Percentiles rank a stretch among this genome's conserved stretches.
phyloP scores from a whole-genome alignment of 92 coral and sea anemone species.

The Pocillopora grandis region DNA sequence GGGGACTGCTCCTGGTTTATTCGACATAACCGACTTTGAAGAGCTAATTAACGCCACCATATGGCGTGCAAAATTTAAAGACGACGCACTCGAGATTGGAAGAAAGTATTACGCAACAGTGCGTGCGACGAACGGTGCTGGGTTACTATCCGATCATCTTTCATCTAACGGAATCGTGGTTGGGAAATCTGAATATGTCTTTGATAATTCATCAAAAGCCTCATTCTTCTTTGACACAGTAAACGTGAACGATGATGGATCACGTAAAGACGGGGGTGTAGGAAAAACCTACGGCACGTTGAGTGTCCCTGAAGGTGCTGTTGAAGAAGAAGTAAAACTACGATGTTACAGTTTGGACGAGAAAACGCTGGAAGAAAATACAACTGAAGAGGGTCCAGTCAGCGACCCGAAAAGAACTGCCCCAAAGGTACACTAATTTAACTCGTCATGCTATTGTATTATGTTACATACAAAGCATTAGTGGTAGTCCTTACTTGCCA shows the following conservation, averaged over 20 bases:
- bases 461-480: no score
- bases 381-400: slow-evolving; percentile 80
- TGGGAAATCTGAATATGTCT: slow-evolving; percentile 70
- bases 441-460: neutral
- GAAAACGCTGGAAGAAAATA: slow-evolving; percentile 46
- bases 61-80: slow-evolving; percentile 57
- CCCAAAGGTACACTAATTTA: slow-evolving; percentile 65
- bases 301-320: slow-evolving; percentile 84
- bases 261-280: slow-evolving; percentile 79
- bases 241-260: slow-evolving; percentile 66
- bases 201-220: slow-evolving; percentile 67
- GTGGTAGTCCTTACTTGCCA: no score
- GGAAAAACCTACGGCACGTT: slow-evolving; percentile 89
- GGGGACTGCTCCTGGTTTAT: slow-evolving; percentile 61
- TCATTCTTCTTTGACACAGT: slow-evolving; percentile 94
- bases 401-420: slow-evolving; percentile 58
- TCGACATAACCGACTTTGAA: slow-evolving; percentile 64
- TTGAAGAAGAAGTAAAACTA: slow-evolving; percentile 77
- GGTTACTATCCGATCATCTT: slow-evolving; percentile 51
- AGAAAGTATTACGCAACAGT: slow-evolving; percentile 68
- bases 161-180: slow-evolving; percentile 72
- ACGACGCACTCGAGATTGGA: slow-evolving; percentile 50
- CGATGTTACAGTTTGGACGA: slow-evolving; percentile 74
- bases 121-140: slow-evolving; percentile 71
- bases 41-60: slow-evolving; percentile 63